Conservation (phyloP, 53 echinoderm and acorn worm genomes). For the Patiria pectinifera region DNA sequence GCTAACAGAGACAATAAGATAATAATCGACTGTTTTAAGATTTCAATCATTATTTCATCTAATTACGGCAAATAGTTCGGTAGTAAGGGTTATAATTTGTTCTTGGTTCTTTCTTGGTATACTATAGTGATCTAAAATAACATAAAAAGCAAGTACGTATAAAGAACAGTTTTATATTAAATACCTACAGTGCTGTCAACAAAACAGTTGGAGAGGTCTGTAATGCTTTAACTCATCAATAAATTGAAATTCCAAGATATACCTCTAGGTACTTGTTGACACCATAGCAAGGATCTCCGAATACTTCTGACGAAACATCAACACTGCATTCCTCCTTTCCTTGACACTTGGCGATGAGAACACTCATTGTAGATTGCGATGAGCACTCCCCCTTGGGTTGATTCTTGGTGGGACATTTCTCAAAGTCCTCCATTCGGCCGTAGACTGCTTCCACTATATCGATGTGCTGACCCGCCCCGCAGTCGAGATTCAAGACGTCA, state of each 20-base stretch:
- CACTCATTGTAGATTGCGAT: background rate
- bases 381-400: constrained; percentile 31
- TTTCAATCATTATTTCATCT: background rate
- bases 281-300: constrained; percentile 59
- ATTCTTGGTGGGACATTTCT: constrained; percentile 23
- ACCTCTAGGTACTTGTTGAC: constrained; percentile 71
- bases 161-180: background rate
- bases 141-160: background rate
- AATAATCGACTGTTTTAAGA: too few relatives aligned
- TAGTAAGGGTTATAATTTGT: background rate
- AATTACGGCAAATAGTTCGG: background rate
- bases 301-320: constrained; percentile 29
- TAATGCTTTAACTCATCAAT: too few relatives aligned
- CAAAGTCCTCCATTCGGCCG: constrained; percentile 58
- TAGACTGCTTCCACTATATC: constrained; percentile 74
- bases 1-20: too few relatives aligned
- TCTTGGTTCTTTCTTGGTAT: background rate
- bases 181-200: too few relatives aligned
- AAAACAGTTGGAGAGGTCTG: too few relatives aligned
- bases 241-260: too few relatives aligned
- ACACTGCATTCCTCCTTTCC: constrained; percentile 57
- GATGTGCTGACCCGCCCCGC: constrained; percentile 66
- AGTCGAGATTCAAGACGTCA: constrained; percentile 53
- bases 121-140: background rate
- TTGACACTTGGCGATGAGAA: constrained; percentile 33